Base-by-base conservation (phyloP, 1,140 invertebrate genomes). In the Eumaeus atala region DNA sequence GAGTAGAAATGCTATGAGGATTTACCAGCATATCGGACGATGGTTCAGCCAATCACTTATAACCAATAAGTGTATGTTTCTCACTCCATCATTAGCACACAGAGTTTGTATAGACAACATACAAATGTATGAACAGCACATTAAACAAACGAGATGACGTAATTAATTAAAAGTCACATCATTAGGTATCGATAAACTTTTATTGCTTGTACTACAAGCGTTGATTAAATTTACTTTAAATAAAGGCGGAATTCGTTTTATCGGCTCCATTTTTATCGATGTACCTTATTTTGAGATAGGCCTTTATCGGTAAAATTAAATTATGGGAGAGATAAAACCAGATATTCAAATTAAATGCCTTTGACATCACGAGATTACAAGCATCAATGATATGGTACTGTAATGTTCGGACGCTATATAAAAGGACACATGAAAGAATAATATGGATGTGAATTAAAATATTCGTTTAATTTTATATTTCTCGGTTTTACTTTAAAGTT, bases 321-420 rank as follows among this genome's bases (percentile, higher is more conserved):
- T 68, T 77, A 79, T 74, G 62, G 65, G 62, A 66, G 53, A 81
- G 80, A 84, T 86, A 84, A 79, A 61, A 72, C 51, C 68, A 72
- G 78, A 84, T 84, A 84, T 86, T 81, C 77, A 84, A 86, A 86
- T 82, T 82, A 78, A 86, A 86, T 86, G 77, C 72, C 79, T 77
- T 83, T 83, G 80, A 84, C 77, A 83, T 86, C 83, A 74, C 61
- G 66, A 86, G 82, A 86, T 86, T 86, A 85, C 72, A 70, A 84
- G 81, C 75, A 81, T 82, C 72, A 66, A 56, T 69, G 67, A 73
- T 79, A 79, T 62, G 55, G 61, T 70, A 72, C 61, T 64, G 70
- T 64, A 63, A 69, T 40, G 12, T 44, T 28, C 21, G 71, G 68
- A 69, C 61, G 61, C 66, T 59, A 49, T 49, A 50, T 54, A 72